phyloP scores from a whole-genome alignment of 2,888 invertebrate species.

The Branchipolynoe longqiensis region DNA sequence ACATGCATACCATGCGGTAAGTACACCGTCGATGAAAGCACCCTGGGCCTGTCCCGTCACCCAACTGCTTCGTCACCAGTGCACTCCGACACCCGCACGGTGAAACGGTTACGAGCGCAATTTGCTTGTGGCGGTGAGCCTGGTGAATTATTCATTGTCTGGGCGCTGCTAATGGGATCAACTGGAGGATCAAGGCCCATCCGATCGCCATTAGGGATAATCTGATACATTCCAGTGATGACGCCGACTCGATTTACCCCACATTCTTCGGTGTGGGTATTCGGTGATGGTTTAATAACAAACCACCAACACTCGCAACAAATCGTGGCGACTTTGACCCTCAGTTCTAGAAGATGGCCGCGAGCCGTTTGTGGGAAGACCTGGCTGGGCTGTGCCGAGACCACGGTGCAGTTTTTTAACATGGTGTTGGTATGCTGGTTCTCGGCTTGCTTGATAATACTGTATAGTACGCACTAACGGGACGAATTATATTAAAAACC shows the following conservation, averaged over 20 bases:
- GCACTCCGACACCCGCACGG: not conserved
- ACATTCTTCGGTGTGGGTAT: no score
- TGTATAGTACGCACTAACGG: no score
- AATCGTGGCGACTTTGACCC: no score
- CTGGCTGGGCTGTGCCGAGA: no score
- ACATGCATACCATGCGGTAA: slow-evolving; percentile 36
- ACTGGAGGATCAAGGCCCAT: slow-evolving; percentile 49
- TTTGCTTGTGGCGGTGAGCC: slow-evolving; percentile 16
- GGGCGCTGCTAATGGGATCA: slow-evolving; percentile 44
- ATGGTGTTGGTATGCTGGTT: no score
- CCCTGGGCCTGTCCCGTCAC: not conserved
- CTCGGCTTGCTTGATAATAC: no score
- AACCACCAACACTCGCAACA: no score
- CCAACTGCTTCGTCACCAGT: not conserved
- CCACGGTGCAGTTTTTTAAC: no score
- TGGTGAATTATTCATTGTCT: slow-evolving; percentile 35
- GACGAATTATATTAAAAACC: no score
- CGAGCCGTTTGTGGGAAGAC: no score
- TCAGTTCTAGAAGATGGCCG: no score
- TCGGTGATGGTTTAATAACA: no score
- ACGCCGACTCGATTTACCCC: slow-evolving; percentile 27
- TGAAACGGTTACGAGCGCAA: slow-evolving; percentile 35
- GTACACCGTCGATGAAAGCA: slow-evolving; percentile 35
- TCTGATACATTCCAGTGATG: slow-evolving; percentile 43
- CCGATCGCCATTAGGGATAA: slow-evolving; percentile 52